A percentile compares a stretch with the other conserved stretches of the same genome.
These are phyloP conservation scores for Brachystomella parvula DNA, from an alignment of 1,140 invertebrate genomes.

Conservation along the genomic window DNA sequence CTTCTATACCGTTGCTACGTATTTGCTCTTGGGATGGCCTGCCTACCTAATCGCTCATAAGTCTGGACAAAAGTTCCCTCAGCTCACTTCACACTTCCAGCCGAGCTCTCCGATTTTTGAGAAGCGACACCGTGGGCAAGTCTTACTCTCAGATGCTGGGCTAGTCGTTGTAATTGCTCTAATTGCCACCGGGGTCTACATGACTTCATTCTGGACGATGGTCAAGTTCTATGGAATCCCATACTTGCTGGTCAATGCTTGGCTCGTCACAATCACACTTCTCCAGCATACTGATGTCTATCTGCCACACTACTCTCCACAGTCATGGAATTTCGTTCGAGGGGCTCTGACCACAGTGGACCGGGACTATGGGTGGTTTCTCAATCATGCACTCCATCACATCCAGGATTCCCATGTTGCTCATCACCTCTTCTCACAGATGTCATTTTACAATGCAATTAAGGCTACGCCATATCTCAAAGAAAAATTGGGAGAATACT, in stretches of 20 bases:
- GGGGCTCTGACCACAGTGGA: constrained; percentile 2
- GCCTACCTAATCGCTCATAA: constrained; percentile 13
- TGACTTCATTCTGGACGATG: constrained; percentile 6
- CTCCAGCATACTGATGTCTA: constrained; percentile 5
- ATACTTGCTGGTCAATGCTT: constrained; percentile 2
- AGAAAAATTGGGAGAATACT: constrained; percentile 2
- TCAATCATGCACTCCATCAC: constrained; percentile 13
- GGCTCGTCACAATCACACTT: background rate
- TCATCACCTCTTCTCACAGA: constrained; percentile 9
- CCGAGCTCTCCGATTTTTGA: constrained; percentile 9
- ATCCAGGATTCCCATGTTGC: constrained; percentile 12
- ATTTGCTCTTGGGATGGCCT: constrained; percentile 11
- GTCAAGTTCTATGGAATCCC: background rate
- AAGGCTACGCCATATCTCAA: constrained; percentile 1
- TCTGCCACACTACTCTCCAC: background rate
- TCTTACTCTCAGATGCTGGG: constrained; percentile 5
- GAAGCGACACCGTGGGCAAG: constrained; percentile 7
- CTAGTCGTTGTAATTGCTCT: background rate
- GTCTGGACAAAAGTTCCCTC: constrained; percentile 8
- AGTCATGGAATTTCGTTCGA: constrained; percentile 10
- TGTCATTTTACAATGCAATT: constrained; percentile 3
- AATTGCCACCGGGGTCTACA: background rate
- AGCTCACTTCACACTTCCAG: background rate
- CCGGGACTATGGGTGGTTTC: constrained; percentile 2
- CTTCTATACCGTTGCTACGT: background rate